A percentile compares a stretch with the other conserved stretches of the same genome.
Evolutionary conservation across 2,888 invertebrate genomes (phyloP).

Genomic region (Hipparchia semele): DNA sequence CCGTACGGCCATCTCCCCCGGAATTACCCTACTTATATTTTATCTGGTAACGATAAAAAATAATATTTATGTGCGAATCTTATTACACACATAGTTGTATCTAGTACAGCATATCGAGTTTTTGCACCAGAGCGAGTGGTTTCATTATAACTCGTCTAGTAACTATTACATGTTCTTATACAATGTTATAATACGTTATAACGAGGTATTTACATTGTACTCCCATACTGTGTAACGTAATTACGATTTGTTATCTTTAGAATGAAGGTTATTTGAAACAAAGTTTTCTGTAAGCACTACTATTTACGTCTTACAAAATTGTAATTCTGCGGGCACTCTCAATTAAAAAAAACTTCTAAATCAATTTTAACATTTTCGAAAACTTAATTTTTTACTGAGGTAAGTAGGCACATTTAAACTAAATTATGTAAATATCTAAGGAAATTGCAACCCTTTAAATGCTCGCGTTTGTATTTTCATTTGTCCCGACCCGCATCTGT

Average conservation of each 20-base stretch:
- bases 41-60: slow-evolving; percentile 2
- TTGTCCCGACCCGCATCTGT: slow-evolving; percentile 49
- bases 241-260: too few relatives aligned
- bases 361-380: too few relatives aligned
- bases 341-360: too few relatives aligned
- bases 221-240: not conserved
- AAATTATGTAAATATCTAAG: slow-evolving; percentile 1
- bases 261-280: too few relatives aligned
- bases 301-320: too few relatives aligned
- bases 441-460: slow-evolving; percentile 13
- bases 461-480: slow-evolving; percentile 38
- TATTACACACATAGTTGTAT: slow-evolving; percentile 1
- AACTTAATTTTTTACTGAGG: too few relatives aligned
- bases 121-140: not conserved
- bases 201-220: not conserved
- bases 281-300: too few relatives aligned
- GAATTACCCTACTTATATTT: not conserved
- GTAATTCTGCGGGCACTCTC: too few relatives aligned
- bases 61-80: slow-evolving; percentile 16
- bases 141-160: not conserved
- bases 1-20: too few relatives aligned
- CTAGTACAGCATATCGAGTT: not conserved
- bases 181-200: not conserved
- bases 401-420: too few relatives aligned
- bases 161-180: not conserved